Evolutionary conservation across 2,888 invertebrate genomes (phyloP).

Genomic region (Arenicola marina): DNA sequence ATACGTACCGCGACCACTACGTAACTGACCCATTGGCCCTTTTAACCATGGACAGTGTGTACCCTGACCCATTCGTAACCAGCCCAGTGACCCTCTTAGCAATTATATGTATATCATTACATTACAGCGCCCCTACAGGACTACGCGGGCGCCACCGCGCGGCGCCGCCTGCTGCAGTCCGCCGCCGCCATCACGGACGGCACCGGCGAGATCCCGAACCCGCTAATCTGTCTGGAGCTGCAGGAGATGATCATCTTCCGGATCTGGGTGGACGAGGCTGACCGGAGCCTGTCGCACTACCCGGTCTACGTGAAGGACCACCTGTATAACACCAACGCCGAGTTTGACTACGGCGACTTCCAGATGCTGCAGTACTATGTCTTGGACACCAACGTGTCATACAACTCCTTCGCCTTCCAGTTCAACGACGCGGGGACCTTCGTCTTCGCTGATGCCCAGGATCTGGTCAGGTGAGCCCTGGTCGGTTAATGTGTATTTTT

Average conservation of each 20-base stretch:
- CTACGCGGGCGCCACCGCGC: background rate
- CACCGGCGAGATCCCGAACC: slow-evolving; percentile 45
- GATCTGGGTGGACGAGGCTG: slow-evolving; percentile 43
- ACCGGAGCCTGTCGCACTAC: slow-evolving; percentile 49
- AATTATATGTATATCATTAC: too few species aligned
- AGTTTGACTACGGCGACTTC: slow-evolving; percentile 57
- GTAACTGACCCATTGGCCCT: too few species aligned
- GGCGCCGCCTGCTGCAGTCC: slow-evolving; percentile 13
- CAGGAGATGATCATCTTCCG: slow-evolving; percentile 55
- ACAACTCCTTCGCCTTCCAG: slow-evolving; percentile 51
- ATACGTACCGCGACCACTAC: too few species aligned
- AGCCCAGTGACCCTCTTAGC: too few species aligned
- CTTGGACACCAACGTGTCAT: slow-evolving; percentile 50
- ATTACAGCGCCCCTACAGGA: background rate
- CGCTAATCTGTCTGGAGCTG: slow-evolving; percentile 50
- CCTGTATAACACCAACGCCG: slow-evolving; percentile 53
- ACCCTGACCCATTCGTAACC: too few species aligned
- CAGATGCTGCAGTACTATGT: slow-evolving; percentile 46
- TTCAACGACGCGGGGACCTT: slow-evolving; percentile 55
- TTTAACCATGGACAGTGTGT: too few species aligned
- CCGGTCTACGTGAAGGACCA: slow-evolving; percentile 55
- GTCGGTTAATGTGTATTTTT: too few species aligned
- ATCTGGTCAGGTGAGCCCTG: slow-evolving; percentile 41
- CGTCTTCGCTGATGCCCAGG: slow-evolving; percentile 53
- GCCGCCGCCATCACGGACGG: slow-evolving; percentile 4